Evolutionary conservation across 2,888 invertebrate genomes (phyloP).

Genomic region (Piscicola geometra): DNA sequence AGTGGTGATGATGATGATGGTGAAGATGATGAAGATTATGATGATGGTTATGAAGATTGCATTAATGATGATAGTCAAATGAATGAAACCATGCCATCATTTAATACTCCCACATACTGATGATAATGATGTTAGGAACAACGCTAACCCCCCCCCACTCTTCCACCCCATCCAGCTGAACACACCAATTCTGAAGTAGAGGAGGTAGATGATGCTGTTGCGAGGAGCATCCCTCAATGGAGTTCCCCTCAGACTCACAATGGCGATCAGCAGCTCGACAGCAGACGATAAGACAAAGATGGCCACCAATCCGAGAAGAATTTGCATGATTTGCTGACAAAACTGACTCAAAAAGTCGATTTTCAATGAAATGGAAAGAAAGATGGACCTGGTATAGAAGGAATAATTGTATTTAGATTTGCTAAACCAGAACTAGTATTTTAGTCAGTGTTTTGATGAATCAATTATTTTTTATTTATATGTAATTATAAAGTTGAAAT

Average conservation of each 20-base stretch:
- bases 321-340: constrained; percentile 17
- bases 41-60: too few species aligned
- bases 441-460: not conserved
- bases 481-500: not conserved
- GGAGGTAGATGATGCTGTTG: constrained; percentile 21
- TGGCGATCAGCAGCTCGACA: constrained; percentile 24
- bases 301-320: constrained; percentile 21
- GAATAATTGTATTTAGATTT: not conserved
- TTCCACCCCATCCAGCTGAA: not conserved
- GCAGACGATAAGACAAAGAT: constrained; percentile 18
- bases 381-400: not conserved
- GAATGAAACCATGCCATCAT: too few species aligned
- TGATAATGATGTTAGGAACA: not conserved
- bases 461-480: not conserved
- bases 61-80: too few species aligned
- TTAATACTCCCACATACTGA: too few species aligned
- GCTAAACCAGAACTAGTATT: not conserved
- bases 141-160: not conserved
- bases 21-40: not conserved
- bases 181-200: constrained; percentile 35
- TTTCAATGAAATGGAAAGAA: not conserved
- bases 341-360: not conserved
- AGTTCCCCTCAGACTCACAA: constrained; percentile 32
- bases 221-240: constrained; percentile 19
- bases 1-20: too few species aligned